phyloP scores from a whole-genome alignment of 2,888 invertebrate genomes.

The Xestia rhomboidea region DNA sequence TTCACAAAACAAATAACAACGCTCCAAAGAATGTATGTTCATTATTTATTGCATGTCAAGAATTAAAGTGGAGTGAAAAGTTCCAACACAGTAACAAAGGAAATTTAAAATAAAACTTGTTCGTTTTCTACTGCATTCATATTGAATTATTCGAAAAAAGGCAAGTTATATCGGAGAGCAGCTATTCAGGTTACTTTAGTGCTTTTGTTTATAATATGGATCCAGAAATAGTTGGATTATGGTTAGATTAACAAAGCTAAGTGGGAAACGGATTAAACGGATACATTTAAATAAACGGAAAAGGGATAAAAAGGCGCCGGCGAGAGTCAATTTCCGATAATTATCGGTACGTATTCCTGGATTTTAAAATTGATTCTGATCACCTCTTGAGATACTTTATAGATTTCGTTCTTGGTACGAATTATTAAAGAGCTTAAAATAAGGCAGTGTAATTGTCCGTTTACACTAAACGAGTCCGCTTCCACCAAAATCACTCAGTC shows the following conservation, averaged over 20 bases:
- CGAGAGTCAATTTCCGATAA: constrained; percentile 35
- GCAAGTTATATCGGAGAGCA: neutral
- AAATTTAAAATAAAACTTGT: constrained; percentile 35
- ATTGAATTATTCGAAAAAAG: constrained; percentile 26
- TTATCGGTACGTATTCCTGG: constrained; percentile 4
- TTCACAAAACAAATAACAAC: constrained; percentile 18
- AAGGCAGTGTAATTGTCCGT: neutral
- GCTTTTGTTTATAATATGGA: neutral
- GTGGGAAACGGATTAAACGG: constrained; percentile 25
- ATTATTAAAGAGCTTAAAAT: constrained; percentile 23
- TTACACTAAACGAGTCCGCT: neutral
- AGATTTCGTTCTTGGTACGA: neutral
- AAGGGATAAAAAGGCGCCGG: constrained; percentile 6
- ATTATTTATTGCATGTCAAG: constrained; percentile 45
- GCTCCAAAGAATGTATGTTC: constrained; percentile 26
- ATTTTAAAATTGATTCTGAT: constrained; percentile 1
- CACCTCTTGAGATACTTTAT: neutral
- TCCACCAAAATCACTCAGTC: neutral
- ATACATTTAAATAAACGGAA: constrained; percentile 13
- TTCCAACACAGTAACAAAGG: constrained; percentile 25
- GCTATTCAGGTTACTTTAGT: neutral
- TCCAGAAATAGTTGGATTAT: constrained; percentile 10
- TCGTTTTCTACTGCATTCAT: constrained; percentile 21
- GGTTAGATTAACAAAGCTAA: constrained; percentile 5
- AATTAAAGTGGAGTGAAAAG: constrained; percentile 48